Percentiles rank a stretch among this genome's conserved stretches.
These are phyloP conservation scores for Poliocrania exsul DNA, from an alignment of 2,797 vertebrate species.

Conservation along the genomic window DNA sequence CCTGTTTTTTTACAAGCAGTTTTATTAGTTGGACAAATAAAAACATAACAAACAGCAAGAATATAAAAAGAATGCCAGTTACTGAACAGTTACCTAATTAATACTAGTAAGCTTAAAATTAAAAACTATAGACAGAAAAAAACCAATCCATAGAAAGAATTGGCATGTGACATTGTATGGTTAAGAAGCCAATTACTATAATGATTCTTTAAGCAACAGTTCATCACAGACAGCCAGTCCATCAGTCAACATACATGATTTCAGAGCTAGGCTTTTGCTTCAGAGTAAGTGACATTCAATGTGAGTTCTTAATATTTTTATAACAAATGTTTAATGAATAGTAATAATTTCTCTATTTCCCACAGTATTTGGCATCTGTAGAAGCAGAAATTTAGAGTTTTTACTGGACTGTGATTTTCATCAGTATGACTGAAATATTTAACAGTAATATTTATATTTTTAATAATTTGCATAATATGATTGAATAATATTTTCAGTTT, in stretches of 20 bases:
- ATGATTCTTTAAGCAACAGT: neutral
- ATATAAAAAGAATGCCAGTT: neutral
- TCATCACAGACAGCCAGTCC: neutral
- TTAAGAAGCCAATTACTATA: neutral
- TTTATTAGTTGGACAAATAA: neutral
- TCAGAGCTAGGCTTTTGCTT: neutral
- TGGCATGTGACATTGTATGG: neutral
- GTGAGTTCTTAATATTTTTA: neutral
- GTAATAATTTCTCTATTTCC: neutral
- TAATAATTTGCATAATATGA: neutral
- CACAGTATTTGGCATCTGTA: neutral
- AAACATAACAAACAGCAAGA: neutral
- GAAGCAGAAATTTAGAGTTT: neutral
- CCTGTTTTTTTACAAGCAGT: neutral
- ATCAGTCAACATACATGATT: neutral
- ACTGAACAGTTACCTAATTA: neutral
- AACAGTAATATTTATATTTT: neutral
- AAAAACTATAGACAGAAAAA: neutral
- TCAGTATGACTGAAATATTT: neutral
- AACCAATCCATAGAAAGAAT: neutral
- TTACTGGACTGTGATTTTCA: neutral
- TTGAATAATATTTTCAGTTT: neutral
- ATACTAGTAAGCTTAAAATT: neutral
- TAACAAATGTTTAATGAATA: neutral
- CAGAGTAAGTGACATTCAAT: neutral